Conservation (phyloP, 2,888 invertebrate genomes). For the Eilema caniola region DNA sequence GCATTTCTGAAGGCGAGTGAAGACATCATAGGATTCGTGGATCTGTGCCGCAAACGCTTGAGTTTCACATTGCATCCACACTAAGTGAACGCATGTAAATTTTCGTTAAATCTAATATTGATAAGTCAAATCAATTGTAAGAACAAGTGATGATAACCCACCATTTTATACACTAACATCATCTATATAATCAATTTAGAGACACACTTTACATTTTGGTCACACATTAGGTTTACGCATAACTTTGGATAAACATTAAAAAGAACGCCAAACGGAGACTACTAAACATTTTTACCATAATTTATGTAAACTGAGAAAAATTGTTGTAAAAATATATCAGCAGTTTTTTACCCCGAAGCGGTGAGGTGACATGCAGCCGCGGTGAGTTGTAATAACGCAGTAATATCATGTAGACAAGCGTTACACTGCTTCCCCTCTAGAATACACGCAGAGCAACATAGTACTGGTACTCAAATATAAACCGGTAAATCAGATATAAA, state of each 20-base stretch:
- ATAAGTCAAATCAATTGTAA: no score
- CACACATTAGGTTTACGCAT: not conserved
- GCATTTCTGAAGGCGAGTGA: no score
- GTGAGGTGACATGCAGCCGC: constrained; percentile 47
- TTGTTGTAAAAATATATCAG: constrained; percentile 30
- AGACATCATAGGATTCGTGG: no score
- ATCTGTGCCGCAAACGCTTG: no score
- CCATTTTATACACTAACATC: not conserved
- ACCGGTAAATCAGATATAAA: no score
- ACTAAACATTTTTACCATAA: not conserved
- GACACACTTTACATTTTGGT: not conserved
- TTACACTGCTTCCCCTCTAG: constrained; percentile 65
- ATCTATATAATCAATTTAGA: not conserved
- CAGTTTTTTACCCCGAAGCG: constrained; percentile 41
- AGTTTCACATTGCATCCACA: no score
- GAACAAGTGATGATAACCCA: no score
- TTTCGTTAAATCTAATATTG: no score
- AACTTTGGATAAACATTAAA: not conserved
- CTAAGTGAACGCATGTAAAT: no score
- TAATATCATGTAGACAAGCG: constrained; percentile 75
- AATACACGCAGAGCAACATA: constrained; percentile 60
- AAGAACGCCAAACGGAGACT: not conserved
- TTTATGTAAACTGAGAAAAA: constrained; percentile 21
- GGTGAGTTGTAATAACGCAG: constrained; percentile 67
- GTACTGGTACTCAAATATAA: no score